A percentile compares a stretch with the other conserved stretches of the same genome.
phyloP scores from a whole-genome alignment of 2,113 vertebrate species.

The Dunckerocampus dactyliophorus region DNA sequence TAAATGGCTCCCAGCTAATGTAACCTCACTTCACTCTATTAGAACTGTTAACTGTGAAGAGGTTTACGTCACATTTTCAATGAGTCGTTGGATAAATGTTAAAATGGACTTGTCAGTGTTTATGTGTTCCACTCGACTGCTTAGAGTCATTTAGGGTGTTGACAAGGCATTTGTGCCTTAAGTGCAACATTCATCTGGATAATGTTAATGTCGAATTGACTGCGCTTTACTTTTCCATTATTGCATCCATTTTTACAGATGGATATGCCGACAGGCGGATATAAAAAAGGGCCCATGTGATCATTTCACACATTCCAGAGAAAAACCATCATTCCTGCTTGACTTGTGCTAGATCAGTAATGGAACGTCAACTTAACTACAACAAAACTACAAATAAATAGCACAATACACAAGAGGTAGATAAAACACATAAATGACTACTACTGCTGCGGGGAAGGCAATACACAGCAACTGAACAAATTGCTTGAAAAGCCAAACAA shows the following conservation, averaged over 20 bases:
- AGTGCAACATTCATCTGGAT: constrained; percentile 19
- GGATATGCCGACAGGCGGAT: background rate
- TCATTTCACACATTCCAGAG: background rate
- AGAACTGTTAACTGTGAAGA: background rate
- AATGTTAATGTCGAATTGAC: constrained; percentile 11
- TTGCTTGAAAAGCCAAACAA: no score
- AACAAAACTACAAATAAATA: no score
- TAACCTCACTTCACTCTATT: background rate
- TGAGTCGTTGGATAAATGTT: background rate
- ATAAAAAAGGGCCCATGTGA: background rate
- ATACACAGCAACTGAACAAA: no score
- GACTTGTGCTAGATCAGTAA: background rate
- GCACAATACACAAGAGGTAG: no score
- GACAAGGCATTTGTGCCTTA: constrained; percentile 1
- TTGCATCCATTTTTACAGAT: background rate
- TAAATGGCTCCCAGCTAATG: background rate
- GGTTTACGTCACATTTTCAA: background rate
- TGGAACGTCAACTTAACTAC: background rate
- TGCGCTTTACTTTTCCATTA: background rate
- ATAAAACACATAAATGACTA: no score
- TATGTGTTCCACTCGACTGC: background rate
- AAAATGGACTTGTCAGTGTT: constrained; percentile 2
- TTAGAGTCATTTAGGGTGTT: background rate
- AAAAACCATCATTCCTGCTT: background rate
- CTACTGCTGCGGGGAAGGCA: no score